Percentiles rank a stretch among this genome's conserved stretches.
Conservation (phyloP, 2,888 invertebrate genomes). For the Laothoe populi region DNA sequence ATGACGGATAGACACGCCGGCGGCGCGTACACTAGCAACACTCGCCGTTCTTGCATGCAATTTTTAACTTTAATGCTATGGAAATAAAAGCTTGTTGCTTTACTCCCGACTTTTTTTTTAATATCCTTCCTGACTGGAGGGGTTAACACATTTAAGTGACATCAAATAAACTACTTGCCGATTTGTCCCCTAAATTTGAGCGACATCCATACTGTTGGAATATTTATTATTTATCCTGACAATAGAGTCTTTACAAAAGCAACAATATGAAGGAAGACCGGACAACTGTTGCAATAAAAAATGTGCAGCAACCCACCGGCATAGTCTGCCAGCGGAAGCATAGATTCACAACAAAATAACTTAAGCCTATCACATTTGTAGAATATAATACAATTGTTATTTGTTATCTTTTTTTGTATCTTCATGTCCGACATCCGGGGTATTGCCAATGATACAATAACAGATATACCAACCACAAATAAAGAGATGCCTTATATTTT, state of each 20-base stretch:
- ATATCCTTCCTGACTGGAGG: too few species aligned
- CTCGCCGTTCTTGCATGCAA: too few species aligned
- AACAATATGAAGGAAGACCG: slow-evolving; percentile 1
- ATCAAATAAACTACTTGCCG: neutral
- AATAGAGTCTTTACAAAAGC: neutral
- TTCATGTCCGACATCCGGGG: slow-evolving; percentile 29
- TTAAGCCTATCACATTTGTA: slow-evolving; percentile 18
- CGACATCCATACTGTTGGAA: neutral
- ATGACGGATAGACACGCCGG: too few species aligned
- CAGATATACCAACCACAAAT: slow-evolving; percentile 55
- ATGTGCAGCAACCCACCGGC: neutral
- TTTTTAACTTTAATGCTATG: too few species aligned
- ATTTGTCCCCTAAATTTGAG: neutral
- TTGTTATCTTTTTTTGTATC: slow-evolving; percentile 68
- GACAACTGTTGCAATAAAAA: neutral
- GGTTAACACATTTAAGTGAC: too few species aligned
- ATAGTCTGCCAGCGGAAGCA: slow-evolving; percentile 15
- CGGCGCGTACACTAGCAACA: too few species aligned
- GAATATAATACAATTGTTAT: slow-evolving; percentile 57
- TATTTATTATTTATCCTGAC: slow-evolving; percentile 12
- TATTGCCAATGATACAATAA: slow-evolving; percentile 55
- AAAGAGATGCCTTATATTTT: neutral
- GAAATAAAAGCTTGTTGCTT: too few species aligned
- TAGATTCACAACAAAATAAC: slow-evolving; percentile 18
- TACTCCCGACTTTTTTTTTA: too few species aligned